Conservation (phyloP, 2,797 vertebrate genomes). For the Limosa lapponica region DNA sequence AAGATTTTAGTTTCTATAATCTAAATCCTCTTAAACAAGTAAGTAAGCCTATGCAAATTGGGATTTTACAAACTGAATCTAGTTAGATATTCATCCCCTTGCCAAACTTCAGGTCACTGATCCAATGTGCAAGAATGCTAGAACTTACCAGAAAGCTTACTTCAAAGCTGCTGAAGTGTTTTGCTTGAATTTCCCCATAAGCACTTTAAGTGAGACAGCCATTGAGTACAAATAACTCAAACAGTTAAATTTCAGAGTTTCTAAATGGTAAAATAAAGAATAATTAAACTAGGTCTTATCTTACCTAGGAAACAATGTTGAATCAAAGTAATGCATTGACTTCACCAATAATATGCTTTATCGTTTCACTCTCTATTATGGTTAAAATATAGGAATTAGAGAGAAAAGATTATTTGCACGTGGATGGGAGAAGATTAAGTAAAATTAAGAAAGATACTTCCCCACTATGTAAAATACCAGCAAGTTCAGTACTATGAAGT, state of each 20-base stretch:
- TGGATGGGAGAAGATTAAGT: not conserved
- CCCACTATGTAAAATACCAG: not conserved
- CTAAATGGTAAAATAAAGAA: not conserved
- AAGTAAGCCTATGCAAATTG: not conserved
- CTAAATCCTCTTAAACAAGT: conserved; percentile 9
- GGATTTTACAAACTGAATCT: not conserved
- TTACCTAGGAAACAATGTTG: not conserved
- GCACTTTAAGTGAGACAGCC: not conserved
- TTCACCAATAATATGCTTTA: not conserved
- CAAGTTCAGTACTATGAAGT: not conserved
- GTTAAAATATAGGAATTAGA: not conserved
- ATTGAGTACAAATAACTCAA: rapidly evolving
- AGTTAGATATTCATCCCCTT: not conserved
- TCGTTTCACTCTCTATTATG: not conserved
- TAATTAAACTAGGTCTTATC: not conserved
- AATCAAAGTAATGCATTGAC: not conserved
- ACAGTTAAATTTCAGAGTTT: not conserved
- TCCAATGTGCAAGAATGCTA: not conserved
- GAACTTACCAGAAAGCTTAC: not conserved
- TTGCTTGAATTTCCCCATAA: not conserved
- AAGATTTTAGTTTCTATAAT: not conserved
- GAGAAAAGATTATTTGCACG: not conserved
- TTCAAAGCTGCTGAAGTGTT: not conserved
- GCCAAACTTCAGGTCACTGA: not conserved
- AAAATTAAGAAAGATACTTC: not conserved